Evolutionary conservation across 2,797 vertebrate genomes (phyloP).

Genomic region (Amniataba percoides): DNA sequence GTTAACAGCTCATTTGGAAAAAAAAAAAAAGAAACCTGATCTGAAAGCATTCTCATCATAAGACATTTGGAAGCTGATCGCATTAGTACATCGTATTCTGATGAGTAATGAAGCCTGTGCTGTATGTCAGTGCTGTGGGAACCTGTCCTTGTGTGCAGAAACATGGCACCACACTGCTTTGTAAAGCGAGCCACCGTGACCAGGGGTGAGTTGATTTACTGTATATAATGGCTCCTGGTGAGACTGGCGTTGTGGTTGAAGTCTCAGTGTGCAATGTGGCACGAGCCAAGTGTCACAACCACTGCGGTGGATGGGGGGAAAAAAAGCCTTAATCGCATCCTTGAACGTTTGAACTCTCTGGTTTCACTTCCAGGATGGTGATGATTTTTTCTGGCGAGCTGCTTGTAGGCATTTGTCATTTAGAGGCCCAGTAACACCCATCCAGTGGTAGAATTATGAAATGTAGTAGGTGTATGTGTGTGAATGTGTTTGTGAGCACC

Average conservation of each 20-base stretch:
- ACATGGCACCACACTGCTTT: conserved; percentile 44
- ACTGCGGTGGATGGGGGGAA: conserved; percentile 31
- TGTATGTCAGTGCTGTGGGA: conserved; percentile 16
- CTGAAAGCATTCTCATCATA: conserved; percentile 3
- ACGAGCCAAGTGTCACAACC: conserved; percentile 67
- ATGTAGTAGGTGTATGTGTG: conserved; percentile 45
- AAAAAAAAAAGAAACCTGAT: neutral
- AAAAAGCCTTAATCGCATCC: conserved; percentile 66
- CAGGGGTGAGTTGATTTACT: conserved; percentile 68
- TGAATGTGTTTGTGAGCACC: conserved; percentile 58
- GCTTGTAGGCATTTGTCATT: conserved; percentile 60
- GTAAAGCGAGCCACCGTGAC: conserved; percentile 46
- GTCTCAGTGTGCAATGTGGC: conserved; percentile 55
- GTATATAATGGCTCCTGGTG: conserved; percentile 60
- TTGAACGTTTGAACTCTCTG: conserved; percentile 77
- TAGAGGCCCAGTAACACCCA: conserved; percentile 21
- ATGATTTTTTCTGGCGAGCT: conserved; percentile 61
- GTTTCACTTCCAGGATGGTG: conserved; percentile 57
- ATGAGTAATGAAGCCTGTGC: neutral
- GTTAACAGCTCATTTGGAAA: conserved; percentile 12
- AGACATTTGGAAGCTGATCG: conserved; percentile 5
- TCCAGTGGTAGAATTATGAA: conserved; percentile 56
- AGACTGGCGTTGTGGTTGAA: conserved; percentile 58
- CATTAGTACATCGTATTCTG: conserved; percentile 8
- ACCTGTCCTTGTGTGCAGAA: conserved; percentile 28